Evolutionary conservation across 2,797 vertebrate genomes (phyloP), one percentile per base, ranked within the genome.

Genomic region (Lepilemur septentrionalis): DNA sequence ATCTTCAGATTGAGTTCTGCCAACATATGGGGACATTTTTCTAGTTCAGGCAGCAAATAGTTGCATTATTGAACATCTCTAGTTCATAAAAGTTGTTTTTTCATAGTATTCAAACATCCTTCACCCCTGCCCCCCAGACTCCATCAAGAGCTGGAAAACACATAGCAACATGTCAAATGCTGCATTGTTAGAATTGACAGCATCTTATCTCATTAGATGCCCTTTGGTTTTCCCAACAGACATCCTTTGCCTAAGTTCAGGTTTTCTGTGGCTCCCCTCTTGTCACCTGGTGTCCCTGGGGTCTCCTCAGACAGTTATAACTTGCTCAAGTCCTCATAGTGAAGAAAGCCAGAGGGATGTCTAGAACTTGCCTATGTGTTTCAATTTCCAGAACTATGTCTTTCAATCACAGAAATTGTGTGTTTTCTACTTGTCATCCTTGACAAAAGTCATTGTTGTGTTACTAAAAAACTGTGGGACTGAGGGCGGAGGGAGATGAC

Each of bases 231-330:
- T 55, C 52, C 46, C 35, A 28, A 72, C 43, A 80, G 38, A 59
- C 17, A 28, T 7, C 28, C 5, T 0, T 15, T 5, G 0, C 6
- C 0, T 1, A 55, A 67, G 14, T 43, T 46, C 69, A 76, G 43
- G 38, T 6, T 48, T 30, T 38, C 67, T 6, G 5, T 18, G 25
- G 25, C 17, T 82, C 30, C 20, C 48, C 38, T 41, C 12, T 13
- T 13, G 28, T 59, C 55, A 41, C 10, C 38, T 81, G 14, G 46
- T 2, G 5, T 59, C 48, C 35, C n/a, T 61, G 43, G 17, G 2
- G 1, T 79, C 17, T 88, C n/a, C 32, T 48, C 1, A 20, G 59
- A 30, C 57, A 13, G 35, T 23, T 69, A 5, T 14, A 22, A 9
- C 15, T 43, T 75, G 30, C 35, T 69, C 11, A 43, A 41, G 5